Conservation (phyloP, 2,888 invertebrate genomes). For the Clunio marinus region DNA sequence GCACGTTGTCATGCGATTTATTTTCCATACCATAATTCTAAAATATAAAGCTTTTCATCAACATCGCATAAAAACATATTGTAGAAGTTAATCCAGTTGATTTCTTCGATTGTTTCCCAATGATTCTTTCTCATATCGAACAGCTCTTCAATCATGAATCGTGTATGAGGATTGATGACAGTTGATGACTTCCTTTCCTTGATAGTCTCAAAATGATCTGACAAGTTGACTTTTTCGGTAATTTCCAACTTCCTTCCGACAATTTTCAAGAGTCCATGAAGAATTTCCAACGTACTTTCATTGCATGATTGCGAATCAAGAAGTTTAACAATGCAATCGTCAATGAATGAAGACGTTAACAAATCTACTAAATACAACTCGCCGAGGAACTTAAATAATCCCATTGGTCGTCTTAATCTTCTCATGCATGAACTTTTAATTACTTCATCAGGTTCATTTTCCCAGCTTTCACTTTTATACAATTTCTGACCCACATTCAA, state of each 20-base stretch:
- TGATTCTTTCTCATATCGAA: neutral
- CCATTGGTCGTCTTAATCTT: neutral
- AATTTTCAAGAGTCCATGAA: neutral
- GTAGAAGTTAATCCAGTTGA: neutral
- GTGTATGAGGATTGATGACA: neutral
- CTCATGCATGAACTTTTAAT: neutral
- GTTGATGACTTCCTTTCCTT: neutral
- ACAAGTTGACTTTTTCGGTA: neutral
- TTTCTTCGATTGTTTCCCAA: neutral
- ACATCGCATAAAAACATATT: neutral
- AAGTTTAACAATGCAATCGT: neutral
- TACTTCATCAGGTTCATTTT: neutral
- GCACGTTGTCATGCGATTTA: too few relatives aligned
- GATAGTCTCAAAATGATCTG: neutral
- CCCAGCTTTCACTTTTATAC: neutral
- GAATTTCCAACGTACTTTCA: neutral
- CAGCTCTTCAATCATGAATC: conserved; percentile 8
- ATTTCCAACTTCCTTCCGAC: neutral
- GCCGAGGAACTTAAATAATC: neutral
- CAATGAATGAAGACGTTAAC: neutral
- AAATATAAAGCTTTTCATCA: neutral
- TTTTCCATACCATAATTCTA: conserved; percentile 11
- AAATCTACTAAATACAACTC: neutral
- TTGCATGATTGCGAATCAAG: neutral
- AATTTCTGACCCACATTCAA: neutral